phyloP scores from a whole-genome alignment of 2,113 vertebrate genomes.

The Chelonoidis abingdonii region DNA sequence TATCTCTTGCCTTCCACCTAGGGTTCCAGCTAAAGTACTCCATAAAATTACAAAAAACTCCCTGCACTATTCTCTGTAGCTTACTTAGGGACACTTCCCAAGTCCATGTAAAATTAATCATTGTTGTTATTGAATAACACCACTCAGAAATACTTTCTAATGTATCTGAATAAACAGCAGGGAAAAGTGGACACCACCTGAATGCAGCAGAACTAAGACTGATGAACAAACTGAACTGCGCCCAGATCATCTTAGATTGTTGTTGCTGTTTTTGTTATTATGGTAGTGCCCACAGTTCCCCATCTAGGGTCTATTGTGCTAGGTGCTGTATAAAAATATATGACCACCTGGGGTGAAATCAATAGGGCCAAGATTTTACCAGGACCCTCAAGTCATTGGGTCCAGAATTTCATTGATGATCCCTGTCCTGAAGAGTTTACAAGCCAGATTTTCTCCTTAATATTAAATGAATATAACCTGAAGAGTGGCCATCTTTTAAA shows the following conservation, averaged over 20 bases:
- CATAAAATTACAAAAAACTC: not conserved
- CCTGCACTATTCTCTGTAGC: not conserved
- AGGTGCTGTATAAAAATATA: not conserved
- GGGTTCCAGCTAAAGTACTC: not conserved
- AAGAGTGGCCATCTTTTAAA: not conserved
- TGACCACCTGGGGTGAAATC: not conserved
- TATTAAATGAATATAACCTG: not conserved
- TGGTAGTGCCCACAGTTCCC: not conserved
- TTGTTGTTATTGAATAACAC: not conserved
- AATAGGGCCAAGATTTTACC: not conserved
- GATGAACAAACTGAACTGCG: not conserved
- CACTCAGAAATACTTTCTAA: not conserved
- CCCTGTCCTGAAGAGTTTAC: not conserved
- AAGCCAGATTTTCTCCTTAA: not conserved
- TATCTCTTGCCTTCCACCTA: not conserved
- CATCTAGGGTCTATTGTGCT: not conserved
- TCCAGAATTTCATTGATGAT: not conserved
- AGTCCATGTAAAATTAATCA: not conserved
- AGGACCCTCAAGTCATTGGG: not conserved
- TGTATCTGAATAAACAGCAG: not conserved
- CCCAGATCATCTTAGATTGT: not conserved
- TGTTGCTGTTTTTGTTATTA: not conserved
- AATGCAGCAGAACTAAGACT: not conserved
- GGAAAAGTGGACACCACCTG: not conserved
- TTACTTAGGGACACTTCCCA: not conserved